Percentiles rank a stretch among this genome's conserved stretches.
These are phyloP conservation scores for Megaptera novaeangliae DNA, from an alignment of 2,113 vertebrate species.

Conservation along the genomic window DNA sequence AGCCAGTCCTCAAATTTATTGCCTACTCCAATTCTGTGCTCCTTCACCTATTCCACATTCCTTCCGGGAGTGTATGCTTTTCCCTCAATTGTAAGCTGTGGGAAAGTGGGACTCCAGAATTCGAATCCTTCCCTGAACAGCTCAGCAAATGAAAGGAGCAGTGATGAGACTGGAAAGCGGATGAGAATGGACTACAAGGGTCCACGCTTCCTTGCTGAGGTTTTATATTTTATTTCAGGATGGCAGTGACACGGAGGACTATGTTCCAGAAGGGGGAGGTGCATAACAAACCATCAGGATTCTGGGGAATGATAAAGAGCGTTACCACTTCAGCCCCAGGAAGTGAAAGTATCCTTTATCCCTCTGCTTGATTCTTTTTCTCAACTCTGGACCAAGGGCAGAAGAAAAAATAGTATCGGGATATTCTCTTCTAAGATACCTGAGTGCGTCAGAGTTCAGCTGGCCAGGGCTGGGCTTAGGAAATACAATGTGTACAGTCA, in stretches of 20 bases:
- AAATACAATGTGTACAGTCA: background rate
- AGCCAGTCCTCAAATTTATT: background rate
- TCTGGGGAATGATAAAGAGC: constrained; percentile 99
- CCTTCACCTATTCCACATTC: background rate
- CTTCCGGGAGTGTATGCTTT: background rate
- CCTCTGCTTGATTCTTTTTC: background rate
- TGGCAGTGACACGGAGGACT: constrained; percentile 95
- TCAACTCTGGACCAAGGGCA: background rate
- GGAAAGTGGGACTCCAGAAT: background rate
- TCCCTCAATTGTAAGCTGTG: background rate
- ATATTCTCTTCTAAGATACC: background rate
- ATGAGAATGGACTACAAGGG: background rate
- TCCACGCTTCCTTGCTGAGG: background rate
- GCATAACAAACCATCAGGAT: constrained; percentile 92
- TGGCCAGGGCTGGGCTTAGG: background rate
- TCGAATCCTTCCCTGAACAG: background rate
- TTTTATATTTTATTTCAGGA: constrained; percentile 83
- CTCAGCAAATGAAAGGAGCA: background rate
- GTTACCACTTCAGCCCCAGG: constrained; percentile 92
- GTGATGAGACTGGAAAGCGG: background rate
- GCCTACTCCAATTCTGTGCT: background rate
- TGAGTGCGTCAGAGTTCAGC: background rate
- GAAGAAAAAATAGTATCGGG: background rate
- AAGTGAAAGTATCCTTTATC: constrained; percentile 95
- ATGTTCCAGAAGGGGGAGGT: constrained; percentile 97